phyloP scores from a whole-genome alignment of 2,888 invertebrate genomes.

The Sinelater perroti region DNA sequence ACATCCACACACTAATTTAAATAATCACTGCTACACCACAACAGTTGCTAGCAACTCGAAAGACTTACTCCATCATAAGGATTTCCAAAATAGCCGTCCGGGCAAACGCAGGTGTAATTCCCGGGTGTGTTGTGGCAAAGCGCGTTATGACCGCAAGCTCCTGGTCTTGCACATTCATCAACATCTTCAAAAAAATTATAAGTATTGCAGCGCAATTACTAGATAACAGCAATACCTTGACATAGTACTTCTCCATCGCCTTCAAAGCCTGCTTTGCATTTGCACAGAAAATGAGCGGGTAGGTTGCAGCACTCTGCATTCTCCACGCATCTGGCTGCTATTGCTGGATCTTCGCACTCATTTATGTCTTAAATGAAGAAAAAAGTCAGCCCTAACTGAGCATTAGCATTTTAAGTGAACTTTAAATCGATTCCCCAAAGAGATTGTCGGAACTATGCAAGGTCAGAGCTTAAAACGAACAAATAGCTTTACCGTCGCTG shows the following conservation, averaged over 20 bases:
- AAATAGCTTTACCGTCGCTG: conserved; percentile 3
- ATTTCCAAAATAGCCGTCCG: conserved; percentile 84
- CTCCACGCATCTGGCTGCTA: conserved; percentile 85
- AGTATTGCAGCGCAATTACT: too few relatives aligned
- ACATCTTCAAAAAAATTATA: too few relatives aligned
- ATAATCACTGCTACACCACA: background rate
- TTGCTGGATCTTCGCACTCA: conserved; percentile 89
- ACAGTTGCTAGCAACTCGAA: too few relatives aligned
- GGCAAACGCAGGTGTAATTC: conserved; percentile 87
- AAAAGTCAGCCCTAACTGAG: too few relatives aligned
- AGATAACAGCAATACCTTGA: too few relatives aligned
- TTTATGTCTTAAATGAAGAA: conserved; percentile 84
- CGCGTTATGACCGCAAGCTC: conserved; percentile 83
- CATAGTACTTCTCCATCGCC: conserved; percentile 92
- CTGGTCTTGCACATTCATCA: conserved; percentile 84
- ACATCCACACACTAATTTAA: conserved; percentile 77
- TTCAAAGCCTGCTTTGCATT: conserved; percentile 89
- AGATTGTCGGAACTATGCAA: too few relatives aligned
- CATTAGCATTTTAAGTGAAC: too few relatives aligned
- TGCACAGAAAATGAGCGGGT: conserved; percentile 93
- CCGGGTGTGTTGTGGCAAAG: conserved; percentile 85
- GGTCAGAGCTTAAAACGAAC: too few relatives aligned
- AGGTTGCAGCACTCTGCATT: conserved; percentile 95
- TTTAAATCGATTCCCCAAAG: too few relatives aligned
- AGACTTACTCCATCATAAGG: conserved; percentile 72